Evolutionary conservation across 2,888 invertebrate genomes (phyloP).

Genomic region (Rhyacophila evoluta): DNA sequence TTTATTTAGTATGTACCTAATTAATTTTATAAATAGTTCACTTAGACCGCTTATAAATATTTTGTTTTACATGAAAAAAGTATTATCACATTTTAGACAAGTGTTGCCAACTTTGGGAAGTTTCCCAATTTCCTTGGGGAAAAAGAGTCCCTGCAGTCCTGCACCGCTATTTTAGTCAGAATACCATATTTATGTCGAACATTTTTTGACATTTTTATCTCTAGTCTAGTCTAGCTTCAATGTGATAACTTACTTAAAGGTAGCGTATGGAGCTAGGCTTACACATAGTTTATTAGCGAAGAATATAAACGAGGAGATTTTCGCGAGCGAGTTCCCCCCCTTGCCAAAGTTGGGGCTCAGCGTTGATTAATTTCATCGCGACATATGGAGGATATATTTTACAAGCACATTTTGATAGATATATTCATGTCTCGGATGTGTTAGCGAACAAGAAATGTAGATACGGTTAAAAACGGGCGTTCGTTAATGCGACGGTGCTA

Average conservation of each 20-base stretch:
- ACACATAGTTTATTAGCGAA: constrained; percentile 32
- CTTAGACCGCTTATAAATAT: too few relatives aligned
- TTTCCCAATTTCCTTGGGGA: background rate
- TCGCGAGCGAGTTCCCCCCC: background rate
- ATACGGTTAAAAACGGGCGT: background rate
- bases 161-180: constrained; percentile 35
- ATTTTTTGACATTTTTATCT: constrained; percentile 54
- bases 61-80: too few relatives aligned
- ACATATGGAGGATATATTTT: constrained; percentile 10
- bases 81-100: background rate
- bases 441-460: background rate
- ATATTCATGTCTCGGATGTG: background rate
- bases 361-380: constrained; percentile 17
- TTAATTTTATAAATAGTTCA: too few relatives aligned
- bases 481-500: background rate
- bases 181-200: constrained; percentile 53
- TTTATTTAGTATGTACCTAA: too few relatives aligned
- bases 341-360: constrained; percentile 2
- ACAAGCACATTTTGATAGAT: constrained; percentile 22
- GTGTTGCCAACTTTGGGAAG: background rate
- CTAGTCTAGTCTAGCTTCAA: constrained; percentile 45
- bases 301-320: constrained; percentile 35
- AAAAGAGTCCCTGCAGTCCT: background rate
- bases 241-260: constrained; percentile 43
- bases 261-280: constrained; percentile 15